phyloP scores from a whole-genome alignment of 2,888 invertebrate genomes.

The Agrilus mali region DNA sequence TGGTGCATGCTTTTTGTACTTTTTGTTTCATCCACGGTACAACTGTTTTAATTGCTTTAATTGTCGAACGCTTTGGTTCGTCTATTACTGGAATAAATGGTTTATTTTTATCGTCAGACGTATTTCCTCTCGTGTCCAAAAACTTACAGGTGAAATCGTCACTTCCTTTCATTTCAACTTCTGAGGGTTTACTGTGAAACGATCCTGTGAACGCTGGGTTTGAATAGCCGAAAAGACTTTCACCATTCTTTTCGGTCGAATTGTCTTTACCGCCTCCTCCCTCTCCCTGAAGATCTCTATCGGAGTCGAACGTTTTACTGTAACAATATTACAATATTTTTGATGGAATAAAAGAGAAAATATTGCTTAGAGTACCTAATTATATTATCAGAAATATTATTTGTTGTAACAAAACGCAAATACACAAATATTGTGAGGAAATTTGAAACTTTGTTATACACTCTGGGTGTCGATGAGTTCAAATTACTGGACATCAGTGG shows the following conservation, averaged over 20 bases:
- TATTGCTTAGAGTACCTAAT: no score
- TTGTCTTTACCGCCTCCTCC: constrained; percentile 5
- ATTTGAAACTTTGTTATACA: no score
- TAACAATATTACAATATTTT: background rate
- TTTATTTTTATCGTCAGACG: background rate
- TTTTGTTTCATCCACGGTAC: constrained; percentile 34
- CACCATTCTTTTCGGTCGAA: no score
- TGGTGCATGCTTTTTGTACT: constrained; percentile 42
- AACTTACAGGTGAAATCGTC: constrained; percentile 46
- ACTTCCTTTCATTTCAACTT: constrained; percentile 41
- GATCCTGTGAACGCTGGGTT: constrained; percentile 30
- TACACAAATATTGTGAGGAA: no score
- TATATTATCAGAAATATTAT: no score
- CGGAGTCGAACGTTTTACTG: constrained; percentile 12
- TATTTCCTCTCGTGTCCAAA: background rate
- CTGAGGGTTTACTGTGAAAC: constrained; percentile 1
- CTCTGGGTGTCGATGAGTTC: no score
- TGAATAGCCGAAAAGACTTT: constrained; percentile 26
- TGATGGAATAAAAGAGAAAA: no score
- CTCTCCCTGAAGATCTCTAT: constrained; percentile 19
- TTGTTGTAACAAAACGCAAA: no score
- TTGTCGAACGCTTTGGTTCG: constrained; percentile 13
- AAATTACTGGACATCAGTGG: no score
- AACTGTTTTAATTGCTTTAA: constrained; percentile 17
- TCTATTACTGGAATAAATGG: constrained; percentile 18